Conservation (phyloP, 2,113 vertebrate genomes). For the Tapirus terrestris region DNA sequence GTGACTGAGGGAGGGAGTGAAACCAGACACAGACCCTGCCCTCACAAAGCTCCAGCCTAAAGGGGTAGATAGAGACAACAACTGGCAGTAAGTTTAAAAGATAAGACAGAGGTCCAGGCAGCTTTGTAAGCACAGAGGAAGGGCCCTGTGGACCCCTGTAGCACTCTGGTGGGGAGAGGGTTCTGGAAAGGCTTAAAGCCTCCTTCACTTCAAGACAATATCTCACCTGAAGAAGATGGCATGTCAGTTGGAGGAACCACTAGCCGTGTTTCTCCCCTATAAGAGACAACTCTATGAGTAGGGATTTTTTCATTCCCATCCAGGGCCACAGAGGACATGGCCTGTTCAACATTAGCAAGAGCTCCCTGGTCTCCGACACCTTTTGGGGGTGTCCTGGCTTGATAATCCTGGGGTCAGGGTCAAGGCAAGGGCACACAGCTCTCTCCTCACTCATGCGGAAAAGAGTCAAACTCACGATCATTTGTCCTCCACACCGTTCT, state of each 20-base stretch:
- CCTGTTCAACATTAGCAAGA: not conserved
- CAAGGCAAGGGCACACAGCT: not conserved
- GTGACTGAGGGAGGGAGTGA: not conserved
- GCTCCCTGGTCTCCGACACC: not conserved
- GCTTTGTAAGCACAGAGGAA: not conserved
- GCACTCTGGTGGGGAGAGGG: not conserved
- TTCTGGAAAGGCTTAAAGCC: not conserved
- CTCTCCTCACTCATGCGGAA: not conserved
- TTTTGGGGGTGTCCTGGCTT: not conserved
- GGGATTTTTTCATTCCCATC: not conserved
- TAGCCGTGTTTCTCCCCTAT: not conserved
- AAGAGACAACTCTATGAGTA: not conserved
- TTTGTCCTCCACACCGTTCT: not conserved
- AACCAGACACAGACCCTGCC: not conserved
- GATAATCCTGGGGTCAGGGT: not conserved
- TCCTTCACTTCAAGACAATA: not conserved
- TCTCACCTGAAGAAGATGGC: not conserved
- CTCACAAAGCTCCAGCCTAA: not conserved
- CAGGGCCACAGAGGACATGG: not conserved
- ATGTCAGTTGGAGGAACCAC: not conserved
- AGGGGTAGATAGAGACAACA: too few relatives aligned
- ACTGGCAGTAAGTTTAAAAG: not conserved
- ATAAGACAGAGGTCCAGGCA: not conserved
- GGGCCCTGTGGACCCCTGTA: not conserved
- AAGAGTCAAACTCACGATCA: not conserved